Evolutionary conservation across 2,797 vertebrate genomes (phyloP).

Genomic region (Danionella dracula): DNA sequence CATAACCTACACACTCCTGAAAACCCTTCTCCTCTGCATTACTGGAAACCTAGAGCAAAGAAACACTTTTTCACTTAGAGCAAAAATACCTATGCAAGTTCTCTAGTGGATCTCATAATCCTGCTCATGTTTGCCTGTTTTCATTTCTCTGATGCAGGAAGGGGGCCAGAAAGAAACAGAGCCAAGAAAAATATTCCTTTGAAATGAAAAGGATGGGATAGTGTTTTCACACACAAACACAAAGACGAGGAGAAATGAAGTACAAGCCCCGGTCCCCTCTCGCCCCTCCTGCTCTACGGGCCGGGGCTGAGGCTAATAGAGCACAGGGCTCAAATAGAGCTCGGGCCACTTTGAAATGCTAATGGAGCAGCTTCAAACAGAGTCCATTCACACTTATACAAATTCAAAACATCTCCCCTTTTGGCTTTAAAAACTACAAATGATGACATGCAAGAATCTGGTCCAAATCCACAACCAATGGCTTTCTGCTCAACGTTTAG

Average conservation of each 20-base stretch:
- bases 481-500: too few species aligned
- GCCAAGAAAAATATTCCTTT: conserved; percentile 40
- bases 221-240: conserved; percentile 65
- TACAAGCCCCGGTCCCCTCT: conserved; percentile 72
- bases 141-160: conserved; percentile 7
- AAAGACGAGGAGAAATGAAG: conserved; percentile 68
- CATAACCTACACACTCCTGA: not conserved
- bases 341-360: conserved; percentile 92
- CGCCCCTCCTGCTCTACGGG: conserved; percentile 76
- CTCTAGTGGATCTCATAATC: conserved; percentile 23
- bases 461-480: not conserved
- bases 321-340: conserved; percentile 76
- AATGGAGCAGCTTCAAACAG: conserved; percentile 84
- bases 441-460: conserved; percentile 29
- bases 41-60: not conserved
- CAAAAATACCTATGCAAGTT: conserved; percentile 12
- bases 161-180: conserved; percentile 17
- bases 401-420: conserved; percentile 78
- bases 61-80: not conserved
- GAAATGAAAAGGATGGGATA: conserved; percentile 43
- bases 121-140: conserved; percentile 17
- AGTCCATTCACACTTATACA: conserved; percentile 89
- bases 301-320: conserved; percentile 80
- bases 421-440: conserved; percentile 63
- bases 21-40: not conserved